A percentile compares a stretch with the other conserved stretches of the same genome.
phyloP scores from a whole-genome alignment of 2,797 vertebrate species.

The Adrianichthys oophorus region DNA sequence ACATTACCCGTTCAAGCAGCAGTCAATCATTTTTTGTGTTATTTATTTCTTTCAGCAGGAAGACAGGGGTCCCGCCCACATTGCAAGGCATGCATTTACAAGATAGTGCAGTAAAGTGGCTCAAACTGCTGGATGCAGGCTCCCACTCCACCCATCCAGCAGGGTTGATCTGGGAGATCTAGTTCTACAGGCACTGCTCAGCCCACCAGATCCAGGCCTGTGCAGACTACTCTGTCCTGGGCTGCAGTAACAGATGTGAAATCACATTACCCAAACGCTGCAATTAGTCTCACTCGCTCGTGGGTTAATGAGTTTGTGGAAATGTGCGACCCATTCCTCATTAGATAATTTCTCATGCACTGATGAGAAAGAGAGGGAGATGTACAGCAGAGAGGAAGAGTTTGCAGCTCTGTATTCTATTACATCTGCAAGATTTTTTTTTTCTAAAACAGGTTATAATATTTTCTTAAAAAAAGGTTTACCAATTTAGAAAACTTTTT shows the following conservation, averaged over 20 bases:
- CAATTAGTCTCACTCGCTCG: slow-evolving; percentile 99
- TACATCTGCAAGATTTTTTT: slow-evolving; percentile 8
- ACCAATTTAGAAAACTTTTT: background rate
- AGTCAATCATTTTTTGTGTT: slow-evolving; percentile 10
- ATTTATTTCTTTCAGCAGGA: slow-evolving; percentile 3
- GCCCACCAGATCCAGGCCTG: slow-evolving; percentile 66
- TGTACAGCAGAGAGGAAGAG: slow-evolving; percentile 55
- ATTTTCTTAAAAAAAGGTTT: too few species aligned
- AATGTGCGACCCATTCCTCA: slow-evolving; percentile 99
- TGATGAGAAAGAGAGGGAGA: slow-evolving; percentile 84
- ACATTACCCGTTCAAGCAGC: slow-evolving; percentile 1
- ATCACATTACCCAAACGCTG: slow-evolving; percentile 99
- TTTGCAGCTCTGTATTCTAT: slow-evolving; percentile 38
- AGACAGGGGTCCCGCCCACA: slow-evolving; percentile 22
- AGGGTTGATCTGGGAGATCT: slow-evolving; percentile 42
- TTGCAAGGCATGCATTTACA: slow-evolving; percentile 34
- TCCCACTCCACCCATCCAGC: slow-evolving; percentile 46
- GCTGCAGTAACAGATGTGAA: slow-evolving; percentile 97
- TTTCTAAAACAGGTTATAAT: background rate
- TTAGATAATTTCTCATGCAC: slow-evolving; percentile 99
- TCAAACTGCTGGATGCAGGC: slow-evolving; percentile 38
- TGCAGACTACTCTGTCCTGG: slow-evolving; percentile 73
- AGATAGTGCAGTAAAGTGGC: slow-evolving; percentile 33
- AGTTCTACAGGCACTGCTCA: slow-evolving; percentile 43
- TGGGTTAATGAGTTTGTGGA: slow-evolving; percentile 99